phyloP scores from a whole-genome alignment of 2,797 vertebrate genomes.

The Mus caroli region DNA sequence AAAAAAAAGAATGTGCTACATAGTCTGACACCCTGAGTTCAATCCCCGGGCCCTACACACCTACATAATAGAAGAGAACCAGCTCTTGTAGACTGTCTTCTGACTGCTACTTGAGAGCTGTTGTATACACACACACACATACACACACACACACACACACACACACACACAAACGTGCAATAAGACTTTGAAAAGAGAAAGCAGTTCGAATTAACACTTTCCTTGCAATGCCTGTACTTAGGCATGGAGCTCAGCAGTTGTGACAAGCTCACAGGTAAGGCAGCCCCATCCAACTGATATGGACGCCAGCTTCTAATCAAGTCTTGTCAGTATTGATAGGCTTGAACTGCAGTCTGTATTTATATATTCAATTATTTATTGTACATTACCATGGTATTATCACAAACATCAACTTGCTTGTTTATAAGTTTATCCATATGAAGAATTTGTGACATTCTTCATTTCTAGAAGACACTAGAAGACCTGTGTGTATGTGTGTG shows the following conservation, averaged over 20 bases:
- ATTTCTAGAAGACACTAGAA: neutral
- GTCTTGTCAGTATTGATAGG: too few relatives aligned
- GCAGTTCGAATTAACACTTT: slow-evolving; percentile 40
- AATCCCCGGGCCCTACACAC: neutral
- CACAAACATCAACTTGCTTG: neutral
- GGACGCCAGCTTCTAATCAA: too few relatives aligned
- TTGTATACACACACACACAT: too few relatives aligned
- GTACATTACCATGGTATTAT: neutral
- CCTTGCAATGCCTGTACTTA: slow-evolving; percentile 7
- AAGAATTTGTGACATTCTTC: neutral
- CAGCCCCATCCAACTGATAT: neutral
- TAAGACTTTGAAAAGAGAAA: neutral
- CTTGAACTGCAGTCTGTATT: neutral
- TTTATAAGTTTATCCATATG: neutral
- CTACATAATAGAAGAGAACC: neutral
- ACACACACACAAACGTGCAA: neutral
- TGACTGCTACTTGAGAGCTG: neutral
- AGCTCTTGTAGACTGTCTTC: neutral
- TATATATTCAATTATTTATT: neutral
- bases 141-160: neutral
- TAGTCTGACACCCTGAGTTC: neutral
- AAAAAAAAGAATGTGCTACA: too few relatives aligned
- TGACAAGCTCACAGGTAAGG: neutral
- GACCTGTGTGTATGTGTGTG: neutral
- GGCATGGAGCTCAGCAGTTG: neutral